Evolutionary conservation across 2,113 vertebrate genomes (phyloP).

Genomic region (Ctenodactylus gundi): DNA sequence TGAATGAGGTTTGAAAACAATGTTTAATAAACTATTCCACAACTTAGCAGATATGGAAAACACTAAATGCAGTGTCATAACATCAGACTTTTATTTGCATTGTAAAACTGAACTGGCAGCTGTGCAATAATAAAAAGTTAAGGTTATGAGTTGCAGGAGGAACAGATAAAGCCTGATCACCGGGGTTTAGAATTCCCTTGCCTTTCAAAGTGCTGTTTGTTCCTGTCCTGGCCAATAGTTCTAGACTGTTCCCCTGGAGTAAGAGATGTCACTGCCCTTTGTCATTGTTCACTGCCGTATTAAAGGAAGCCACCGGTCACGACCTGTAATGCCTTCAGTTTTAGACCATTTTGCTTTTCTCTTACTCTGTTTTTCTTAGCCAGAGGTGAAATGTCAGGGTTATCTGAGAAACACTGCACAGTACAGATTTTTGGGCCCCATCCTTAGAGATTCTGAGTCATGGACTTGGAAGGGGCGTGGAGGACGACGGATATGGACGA

Average conservation of each 20-base stretch:
- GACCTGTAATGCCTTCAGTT: background rate
- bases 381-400: background rate
- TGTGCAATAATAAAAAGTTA: conserved; percentile 40
- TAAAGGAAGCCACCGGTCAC: background rate
- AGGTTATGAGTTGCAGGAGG: background rate
- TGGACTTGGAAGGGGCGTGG: too few species aligned
- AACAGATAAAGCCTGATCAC: conserved; percentile 21
- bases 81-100: conserved; percentile 41
- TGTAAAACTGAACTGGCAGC: conserved; percentile 33
- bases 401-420: background rate
- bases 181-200: background rate
- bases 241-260: background rate
- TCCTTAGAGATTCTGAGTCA: background rate
- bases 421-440: background rate
- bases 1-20: background rate
- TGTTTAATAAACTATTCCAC: conserved; percentile 8
- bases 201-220: background rate
- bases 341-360: background rate
- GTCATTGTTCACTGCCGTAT: background rate
- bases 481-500: background rate
- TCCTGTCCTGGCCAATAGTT: background rate
- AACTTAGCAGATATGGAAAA: background rate
- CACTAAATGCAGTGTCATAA: conserved; percentile 33
- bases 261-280: background rate
- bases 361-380: background rate